Evolutionary conservation across 2,113 vertebrate species (phyloP).

Genomic region (human): DNA sequence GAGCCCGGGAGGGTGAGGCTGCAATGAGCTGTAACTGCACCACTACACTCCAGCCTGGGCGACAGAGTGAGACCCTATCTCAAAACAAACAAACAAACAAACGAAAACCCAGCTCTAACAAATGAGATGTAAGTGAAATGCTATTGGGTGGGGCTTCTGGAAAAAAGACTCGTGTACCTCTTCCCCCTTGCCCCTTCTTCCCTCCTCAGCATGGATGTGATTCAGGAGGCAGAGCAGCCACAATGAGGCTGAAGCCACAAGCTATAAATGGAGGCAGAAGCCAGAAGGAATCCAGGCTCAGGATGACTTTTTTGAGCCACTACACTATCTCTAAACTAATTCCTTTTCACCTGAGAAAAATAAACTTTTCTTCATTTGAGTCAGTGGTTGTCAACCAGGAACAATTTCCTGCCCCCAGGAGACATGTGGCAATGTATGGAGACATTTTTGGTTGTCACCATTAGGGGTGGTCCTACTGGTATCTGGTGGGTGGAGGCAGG

Average conservation of each 20-base stretch:
- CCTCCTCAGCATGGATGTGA: not conserved
- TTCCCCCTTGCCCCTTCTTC: not conserved
- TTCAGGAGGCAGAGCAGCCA: not conserved
- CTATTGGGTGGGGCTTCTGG: rapidly evolving
- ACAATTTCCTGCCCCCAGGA: not conserved
- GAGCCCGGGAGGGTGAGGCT: no score
- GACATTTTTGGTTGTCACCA: not conserved
- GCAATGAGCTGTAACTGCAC: no score
- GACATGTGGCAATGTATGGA: rapidly evolving
- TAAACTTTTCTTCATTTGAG: not conserved
- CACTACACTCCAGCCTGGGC: not conserved
- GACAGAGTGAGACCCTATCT: no score
- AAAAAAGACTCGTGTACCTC: rapidly evolving
- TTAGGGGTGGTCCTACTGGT: not conserved
- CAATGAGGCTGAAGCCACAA: rapidly evolving
- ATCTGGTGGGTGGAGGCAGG: not conserved
- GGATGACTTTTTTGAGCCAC: not conserved
- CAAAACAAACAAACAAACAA: no score
- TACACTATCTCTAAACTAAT: not conserved
- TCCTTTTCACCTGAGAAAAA: not conserved
- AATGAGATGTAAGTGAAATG: not conserved
- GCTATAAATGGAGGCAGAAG: not conserved
- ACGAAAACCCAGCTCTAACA: not conserved
- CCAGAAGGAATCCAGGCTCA: not conserved
- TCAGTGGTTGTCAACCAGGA: not conserved